Conservation (phyloP, 2,797 vertebrate species). For the Microchirus variegatus region DNA sequence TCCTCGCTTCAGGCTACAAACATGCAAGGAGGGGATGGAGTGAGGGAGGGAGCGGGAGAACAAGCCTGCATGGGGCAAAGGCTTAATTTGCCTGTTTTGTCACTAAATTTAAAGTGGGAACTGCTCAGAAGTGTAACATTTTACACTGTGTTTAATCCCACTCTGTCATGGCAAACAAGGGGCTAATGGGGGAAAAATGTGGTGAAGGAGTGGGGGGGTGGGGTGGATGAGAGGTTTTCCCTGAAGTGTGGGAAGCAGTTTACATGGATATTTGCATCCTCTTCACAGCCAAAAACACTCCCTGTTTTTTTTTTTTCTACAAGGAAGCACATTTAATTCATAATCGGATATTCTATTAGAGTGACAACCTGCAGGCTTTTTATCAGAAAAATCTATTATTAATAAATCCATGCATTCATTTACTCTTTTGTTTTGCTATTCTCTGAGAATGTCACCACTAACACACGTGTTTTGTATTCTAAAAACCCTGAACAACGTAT, state of each 20-base stretch:
- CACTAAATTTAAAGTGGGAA: slow-evolving; percentile 63
- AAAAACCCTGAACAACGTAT: neutral
- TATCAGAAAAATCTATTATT: neutral
- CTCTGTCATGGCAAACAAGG: slow-evolving; percentile 68
- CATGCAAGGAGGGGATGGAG: slow-evolving; percentile 33
- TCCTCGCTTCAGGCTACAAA: slow-evolving; percentile 73
- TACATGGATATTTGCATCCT: slow-evolving; percentile 25
- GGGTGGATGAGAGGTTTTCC: slow-evolving; percentile 30
- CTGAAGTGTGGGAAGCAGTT: slow-evolving; percentile 39
- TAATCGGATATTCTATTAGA: neutral
- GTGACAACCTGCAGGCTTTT: neutral
- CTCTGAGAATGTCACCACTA: neutral
- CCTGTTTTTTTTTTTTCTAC: neutral
- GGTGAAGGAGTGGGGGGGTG: slow-evolving; percentile 28
- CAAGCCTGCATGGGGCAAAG: slow-evolving; percentile 61
- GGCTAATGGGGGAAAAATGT: slow-evolving; percentile 65
- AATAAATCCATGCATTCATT: neutral
- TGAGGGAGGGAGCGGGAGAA: slow-evolving; percentile 10
- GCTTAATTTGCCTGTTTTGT: slow-evolving; percentile 78
- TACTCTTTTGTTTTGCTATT: neutral
- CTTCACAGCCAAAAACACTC: slow-evolving; percentile 8
- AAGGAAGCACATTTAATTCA: neutral
- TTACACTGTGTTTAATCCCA: slow-evolving; percentile 74
- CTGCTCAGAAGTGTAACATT: slow-evolving; percentile 63
- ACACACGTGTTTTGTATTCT: too few relatives aligned